A percentile compares a stretch with the other conserved stretches of the same genome.
These are phyloP conservation scores for Conomelus anceps DNA, from an alignment of 2,888 invertebrate genomes.

Conservation along the genomic window DNA sequence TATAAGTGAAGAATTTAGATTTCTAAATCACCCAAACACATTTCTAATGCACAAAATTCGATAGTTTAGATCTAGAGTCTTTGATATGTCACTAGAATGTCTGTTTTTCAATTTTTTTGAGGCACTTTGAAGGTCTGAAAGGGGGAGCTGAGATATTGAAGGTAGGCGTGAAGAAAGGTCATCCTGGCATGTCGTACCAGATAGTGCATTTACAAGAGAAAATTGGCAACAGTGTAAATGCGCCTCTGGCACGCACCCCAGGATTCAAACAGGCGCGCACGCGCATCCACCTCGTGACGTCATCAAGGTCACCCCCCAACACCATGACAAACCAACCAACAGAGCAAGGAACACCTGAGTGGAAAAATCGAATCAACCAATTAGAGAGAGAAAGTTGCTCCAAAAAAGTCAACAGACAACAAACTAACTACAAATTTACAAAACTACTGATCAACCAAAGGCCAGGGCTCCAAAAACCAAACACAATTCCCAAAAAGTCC, in stretches of 20 bases:
- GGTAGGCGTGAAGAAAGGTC: constrained; percentile 43
- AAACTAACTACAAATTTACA: background rate
- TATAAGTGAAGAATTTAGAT: too few species aligned
- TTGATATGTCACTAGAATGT: too few species aligned
- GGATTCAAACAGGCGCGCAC: constrained; percentile 40
- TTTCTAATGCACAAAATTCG: too few species aligned
- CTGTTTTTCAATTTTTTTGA: background rate
- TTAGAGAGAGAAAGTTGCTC: background rate
- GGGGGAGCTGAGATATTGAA: constrained; percentile 26
- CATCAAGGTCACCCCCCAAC: background rate
- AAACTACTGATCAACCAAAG: background rate
- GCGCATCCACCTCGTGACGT: background rate
- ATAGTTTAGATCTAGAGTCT: too few species aligned
- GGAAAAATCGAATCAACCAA: background rate
- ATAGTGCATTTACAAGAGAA: constrained; percentile 98
- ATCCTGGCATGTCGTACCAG: constrained; percentile 95
- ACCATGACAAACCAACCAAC: too few species aligned
- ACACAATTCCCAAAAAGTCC: background rate
- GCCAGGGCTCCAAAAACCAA: background rate
- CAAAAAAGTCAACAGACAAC: background rate
- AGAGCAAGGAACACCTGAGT: background rate
- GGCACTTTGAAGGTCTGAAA: constrained; percentile 23
- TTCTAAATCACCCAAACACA: too few species aligned
- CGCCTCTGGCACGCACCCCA: constrained; percentile 97
- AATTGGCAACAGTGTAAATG: constrained; percentile 72